These are phyloP conservation scores for Carollia perspicillata DNA, from an alignment of 2,113 vertebrate species.

Conservation along the genomic window DNA sequence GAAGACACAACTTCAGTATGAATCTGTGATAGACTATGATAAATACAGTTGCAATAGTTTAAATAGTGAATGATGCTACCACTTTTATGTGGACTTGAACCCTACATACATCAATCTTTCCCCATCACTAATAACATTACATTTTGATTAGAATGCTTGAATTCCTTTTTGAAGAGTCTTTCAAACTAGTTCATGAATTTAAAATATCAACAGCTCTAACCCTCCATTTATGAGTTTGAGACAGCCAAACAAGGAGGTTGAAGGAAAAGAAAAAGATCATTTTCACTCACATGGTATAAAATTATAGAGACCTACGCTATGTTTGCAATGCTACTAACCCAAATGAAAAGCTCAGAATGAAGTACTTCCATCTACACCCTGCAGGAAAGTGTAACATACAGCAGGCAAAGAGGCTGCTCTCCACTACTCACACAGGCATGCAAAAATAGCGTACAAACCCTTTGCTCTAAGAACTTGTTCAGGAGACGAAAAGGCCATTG, in stretches of 20 bases:
- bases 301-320: slow-evolving; percentile 53
- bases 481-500: slow-evolving; percentile 30
- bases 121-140: neutral
- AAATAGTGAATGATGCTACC: neutral
- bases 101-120: neutral
- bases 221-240: neutral
- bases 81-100: neutral
- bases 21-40: neutral
- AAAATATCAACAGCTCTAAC: slow-evolving; percentile 13
- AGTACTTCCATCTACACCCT: slow-evolving; percentile 55
- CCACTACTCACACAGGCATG: neutral
- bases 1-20: neutral
- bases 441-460: slow-evolving; percentile 42
- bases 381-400: slow-evolving; percentile 24
- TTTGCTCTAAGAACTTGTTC: slow-evolving; percentile 43
- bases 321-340: neutral
- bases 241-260: slow-evolving; percentile 21
- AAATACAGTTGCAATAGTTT: neutral
- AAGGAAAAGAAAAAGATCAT: slow-evolving; percentile 6
- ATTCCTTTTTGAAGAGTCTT: neutral
- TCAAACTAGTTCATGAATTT: neutral
- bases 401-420: neutral
- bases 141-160: neutral
- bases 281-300: slow-evolving; percentile 57
- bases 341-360: slow-evolving; percentile 65